phyloP scores from a whole-genome alignment of 2,888 invertebrate species.

The Spialia ferax region DNA sequence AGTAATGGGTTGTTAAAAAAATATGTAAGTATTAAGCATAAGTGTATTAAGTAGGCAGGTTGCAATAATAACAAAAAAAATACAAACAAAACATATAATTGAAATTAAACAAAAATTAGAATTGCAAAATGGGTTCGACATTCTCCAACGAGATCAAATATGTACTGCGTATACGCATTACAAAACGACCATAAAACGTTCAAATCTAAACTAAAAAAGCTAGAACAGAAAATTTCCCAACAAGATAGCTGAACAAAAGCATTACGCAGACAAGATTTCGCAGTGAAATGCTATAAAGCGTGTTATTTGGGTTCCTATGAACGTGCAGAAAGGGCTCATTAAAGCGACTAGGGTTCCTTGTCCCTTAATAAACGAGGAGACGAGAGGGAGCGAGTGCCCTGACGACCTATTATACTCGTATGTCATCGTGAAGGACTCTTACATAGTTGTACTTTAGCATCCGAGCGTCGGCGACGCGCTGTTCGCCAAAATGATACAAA shows the following conservation, averaged over 20 bases:
- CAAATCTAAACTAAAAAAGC: neutral
- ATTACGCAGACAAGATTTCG: constrained; percentile 7
- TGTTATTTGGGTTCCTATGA: constrained; percentile 32
- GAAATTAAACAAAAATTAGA: no score
- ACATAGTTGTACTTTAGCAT: constrained; percentile 11
- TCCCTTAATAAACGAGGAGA: constrained; percentile 67
- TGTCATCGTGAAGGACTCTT: constrained; percentile 23
- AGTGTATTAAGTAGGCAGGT: no score
- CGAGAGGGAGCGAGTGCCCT: constrained; percentile 58
- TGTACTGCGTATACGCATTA: neutral
- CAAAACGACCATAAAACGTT: neutral
- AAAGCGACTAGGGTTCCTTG: constrained; percentile 66
- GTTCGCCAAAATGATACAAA: neutral
- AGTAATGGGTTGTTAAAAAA: no score
- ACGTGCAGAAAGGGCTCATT: constrained; percentile 64
- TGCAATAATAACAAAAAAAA: no score
- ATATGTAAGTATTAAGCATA: no score
- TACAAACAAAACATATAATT: no score
- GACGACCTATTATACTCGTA: constrained; percentile 47
- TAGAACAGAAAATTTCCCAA: neutral
- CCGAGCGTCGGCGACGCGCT: neutral
- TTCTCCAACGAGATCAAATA: no score
- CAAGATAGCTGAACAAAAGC: constrained; percentile 8
- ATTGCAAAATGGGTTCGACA: no score
- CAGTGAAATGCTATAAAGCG: constrained; percentile 40